A percentile compares a stretch with the other conserved stretches of the same genome.
Conservation (phyloP, 1,140 invertebrate species). For the Sipha flava region DNA sequence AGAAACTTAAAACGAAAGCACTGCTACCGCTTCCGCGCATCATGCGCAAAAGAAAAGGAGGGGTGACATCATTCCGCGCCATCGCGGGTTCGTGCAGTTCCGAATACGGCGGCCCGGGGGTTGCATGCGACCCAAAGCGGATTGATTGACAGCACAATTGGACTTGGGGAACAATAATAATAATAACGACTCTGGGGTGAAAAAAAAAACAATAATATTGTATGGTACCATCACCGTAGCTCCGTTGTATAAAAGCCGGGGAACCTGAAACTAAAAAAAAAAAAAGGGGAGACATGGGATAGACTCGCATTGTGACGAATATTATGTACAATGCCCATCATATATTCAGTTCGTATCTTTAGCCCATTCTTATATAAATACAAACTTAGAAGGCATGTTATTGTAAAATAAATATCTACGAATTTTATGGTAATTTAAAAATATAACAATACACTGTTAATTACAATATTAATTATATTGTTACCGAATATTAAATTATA, state of each 20-base stretch:
- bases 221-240: background rate
- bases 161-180: conserved; percentile 8
- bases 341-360: too few relatives aligned
- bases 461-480: too few relatives aligned
- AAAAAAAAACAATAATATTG: background rate
- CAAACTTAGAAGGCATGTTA: too few relatives aligned
- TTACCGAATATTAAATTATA: too few relatives aligned
- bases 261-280: too few relatives aligned
- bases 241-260: background rate
- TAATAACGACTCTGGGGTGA: background rate
- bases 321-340: too few relatives aligned
- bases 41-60: background rate
- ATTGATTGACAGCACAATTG: conserved; percentile 23
- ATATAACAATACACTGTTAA: too few relatives aligned
- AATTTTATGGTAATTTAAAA: too few relatives aligned
- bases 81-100: background rate
- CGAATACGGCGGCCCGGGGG: background rate
- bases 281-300: background rate
- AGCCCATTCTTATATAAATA: too few relatives aligned
- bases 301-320: too few relatives aligned
- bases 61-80: background rate
- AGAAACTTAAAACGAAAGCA: background rate
- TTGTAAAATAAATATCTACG: too few relatives aligned
- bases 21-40: background rate
- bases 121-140: background rate